Base-by-base conservation (phyloP, 2,113 vertebrate species). In the Aegypius monachus region DNA sequence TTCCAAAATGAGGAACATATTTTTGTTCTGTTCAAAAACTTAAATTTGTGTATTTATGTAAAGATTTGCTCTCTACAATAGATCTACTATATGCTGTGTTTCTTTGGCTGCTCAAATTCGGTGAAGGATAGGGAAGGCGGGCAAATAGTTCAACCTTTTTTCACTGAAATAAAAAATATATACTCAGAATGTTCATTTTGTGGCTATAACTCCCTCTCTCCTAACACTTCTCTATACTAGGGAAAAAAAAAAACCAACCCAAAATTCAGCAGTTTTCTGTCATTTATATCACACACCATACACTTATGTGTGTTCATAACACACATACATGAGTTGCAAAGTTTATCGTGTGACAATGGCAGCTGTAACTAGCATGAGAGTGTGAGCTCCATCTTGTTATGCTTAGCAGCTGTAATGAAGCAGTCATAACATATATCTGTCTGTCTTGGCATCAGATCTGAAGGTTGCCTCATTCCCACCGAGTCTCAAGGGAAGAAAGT, bases 221-320 rank as follows among this genome's bases (percentile, higher is more conserved):
- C n/a, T 80, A 52, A 55, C 9, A 43, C 9, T 82, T 71, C 8
- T 40, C 29, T 56, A 11, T 25, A 32, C 9, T 23, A 71, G 13
- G 16, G 45, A 9, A 62, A 73, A 53, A 56, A 61, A 0, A 53
- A 1, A 3, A 10, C 26, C 25, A n/a, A 18, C 6, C 0, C 5
- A 22, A 67, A 90, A 67, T 40, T 66, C 38, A 67, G 12, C 53
- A 47, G 34, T 58, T 91, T 85, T 74, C 38, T 67, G 20, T 88
- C 6, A 68, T 80, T 88, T 93, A 6, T 38, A 34, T 67, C 45
- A 67, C 0, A 0, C 9, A 21, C 43, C 19, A 11, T 38, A 55
- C 25, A 11, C 11, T 38, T 38, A 1, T 0, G 2, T 59, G 61
- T 55, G 47, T 75, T 79, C 26, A 5, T 32, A 67, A 11, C 20